Base-by-base conservation (phyloP, 2,797 vertebrate species). In the Champsocephalus esox region DNA sequence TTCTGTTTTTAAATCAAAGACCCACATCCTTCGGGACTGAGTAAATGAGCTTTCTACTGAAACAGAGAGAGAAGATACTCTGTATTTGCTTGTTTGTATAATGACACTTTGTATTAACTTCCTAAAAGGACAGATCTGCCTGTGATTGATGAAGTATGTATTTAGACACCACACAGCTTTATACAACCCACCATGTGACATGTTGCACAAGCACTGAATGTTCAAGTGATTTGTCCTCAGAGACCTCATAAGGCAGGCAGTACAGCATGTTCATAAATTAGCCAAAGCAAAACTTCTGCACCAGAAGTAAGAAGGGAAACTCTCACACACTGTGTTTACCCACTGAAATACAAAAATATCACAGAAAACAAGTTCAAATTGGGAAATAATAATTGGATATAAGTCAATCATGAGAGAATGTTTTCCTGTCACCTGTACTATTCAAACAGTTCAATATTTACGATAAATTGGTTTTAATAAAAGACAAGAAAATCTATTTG, bases 61-160 rank as follows among this genome's bases (percentile, higher is more conserved):
- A 50, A 50, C 1, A 44, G 14, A 56, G 32, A 70, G 60, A 48
- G 44, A 52, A 54, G 38, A 63, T 19, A 12, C 45, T 68, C 57
- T 24, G 38, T 76, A 70, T 72, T 81, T 76, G 81, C 82, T 82
- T 79, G 58, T 81, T 71, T 54, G 57, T 50, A 50, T 52, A 73
- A 72, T 84, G 75, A 84, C 12, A 48, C 28, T 64, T 14, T 63
- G 58, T 55, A 58, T 54, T 74, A 75, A 80, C 62, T 54, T 79
- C 41, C 59, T 41, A 43, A 83, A 61, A 82, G 56, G 57, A 58
- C 50, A 62, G 58, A 60, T 81, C 51, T 49, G 73, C 6, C 38
- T 57, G 0, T 66, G 72, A 83, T 38, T 75, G 65, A 80, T 79
- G 50, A 83, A 69, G 45, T 46, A 52, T 66, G 66, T 64, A 57